Evolutionary conservation across 2,888 invertebrate genomes (phyloP), one percentile per base, ranked within the genome.

Genomic region (Parnassius glacialis): DNA sequence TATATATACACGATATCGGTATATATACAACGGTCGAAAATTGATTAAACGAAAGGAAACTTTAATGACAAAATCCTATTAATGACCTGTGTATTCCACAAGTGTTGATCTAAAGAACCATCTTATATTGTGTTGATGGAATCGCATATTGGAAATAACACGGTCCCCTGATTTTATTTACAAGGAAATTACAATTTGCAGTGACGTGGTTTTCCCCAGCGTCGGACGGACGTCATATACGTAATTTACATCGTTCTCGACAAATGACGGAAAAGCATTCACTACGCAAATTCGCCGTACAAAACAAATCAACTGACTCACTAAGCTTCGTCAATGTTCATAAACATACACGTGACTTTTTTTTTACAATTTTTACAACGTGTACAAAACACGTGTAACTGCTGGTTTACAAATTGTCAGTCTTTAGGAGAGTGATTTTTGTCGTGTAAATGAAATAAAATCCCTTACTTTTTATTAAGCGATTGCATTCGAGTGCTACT

Each of bases 161-260:
- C 44, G 7, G 52, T 41, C 48, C 10, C 52, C 48, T 13, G 45
- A 42, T 58, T 61, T 62, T 47, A n/a, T 47, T 63, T 57, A 61
- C 51, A 59, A 72, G 72, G 71, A 73, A 75, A 71, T 71, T 64
- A 71, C 74, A 78, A 81, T 80, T 76, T 67, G 61, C 50, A 52
- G 66, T 84, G 82, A 83, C 81, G 76, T 72, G 84, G 87, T 84
- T 84, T 84, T 87, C 79, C 87, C 87, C 84, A 68, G 68, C 69
- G 70, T 68, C 62, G 59, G 41, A 43, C 55, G 61, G 53, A 64
- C 80, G 80, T 78, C 82, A 80, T 65, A 80, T 65, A 68, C 67
- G 69, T 73, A 76, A 79, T 79, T 74, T 76, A 74, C 71, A 74
- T 67, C 67, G 69, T 65, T 70, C 68, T 70, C 72, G 72, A 77